phyloP scores from a whole-genome alignment of 2,888 invertebrate species.

The Nyleta sp. region DNA sequence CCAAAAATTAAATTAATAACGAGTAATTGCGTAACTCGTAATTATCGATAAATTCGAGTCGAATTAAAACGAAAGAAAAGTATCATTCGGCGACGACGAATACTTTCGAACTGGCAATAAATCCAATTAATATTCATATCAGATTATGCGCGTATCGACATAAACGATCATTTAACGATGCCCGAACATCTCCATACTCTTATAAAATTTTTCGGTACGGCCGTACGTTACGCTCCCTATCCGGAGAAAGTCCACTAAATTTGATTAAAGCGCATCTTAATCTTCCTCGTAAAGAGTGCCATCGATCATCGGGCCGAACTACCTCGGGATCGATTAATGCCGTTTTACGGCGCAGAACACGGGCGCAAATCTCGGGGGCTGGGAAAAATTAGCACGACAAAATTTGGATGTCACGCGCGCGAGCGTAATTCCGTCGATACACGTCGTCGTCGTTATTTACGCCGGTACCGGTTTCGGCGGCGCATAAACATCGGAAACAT shows the following conservation, averaged over 20 bases:
- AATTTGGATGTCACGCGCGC: constrained; percentile 24
- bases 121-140: constrained; percentile 52
- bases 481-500: constrained; percentile 52
- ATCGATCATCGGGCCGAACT: constrained; percentile 45
- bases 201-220: constrained; percentile 33
- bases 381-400: constrained; percentile 38
- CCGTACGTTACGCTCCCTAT: constrained; percentile 41
- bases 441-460: constrained; percentile 48
- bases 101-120: too few species aligned
- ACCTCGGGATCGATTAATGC: constrained; percentile 54
- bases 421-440: constrained; percentile 44
- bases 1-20: too few species aligned
- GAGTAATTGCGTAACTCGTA: too few species aligned
- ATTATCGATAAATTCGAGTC: too few species aligned
- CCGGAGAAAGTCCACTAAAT: constrained; percentile 53
- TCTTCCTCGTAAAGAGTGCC: constrained; percentile 38
- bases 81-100: too few species aligned
- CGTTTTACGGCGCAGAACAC: constrained; percentile 36
- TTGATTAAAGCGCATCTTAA: constrained; percentile 49
- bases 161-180: constrained; percentile 55
- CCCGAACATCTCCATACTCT: constrained; percentile 29
- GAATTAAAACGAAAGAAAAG: too few species aligned
- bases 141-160: constrained; percentile 49
- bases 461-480: constrained; percentile 43
- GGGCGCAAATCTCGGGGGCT: constrained; percentile 24